phyloP scores from a whole-genome alignment of 2,113 vertebrate genomes.

The Colistium nudipinnis region DNA sequence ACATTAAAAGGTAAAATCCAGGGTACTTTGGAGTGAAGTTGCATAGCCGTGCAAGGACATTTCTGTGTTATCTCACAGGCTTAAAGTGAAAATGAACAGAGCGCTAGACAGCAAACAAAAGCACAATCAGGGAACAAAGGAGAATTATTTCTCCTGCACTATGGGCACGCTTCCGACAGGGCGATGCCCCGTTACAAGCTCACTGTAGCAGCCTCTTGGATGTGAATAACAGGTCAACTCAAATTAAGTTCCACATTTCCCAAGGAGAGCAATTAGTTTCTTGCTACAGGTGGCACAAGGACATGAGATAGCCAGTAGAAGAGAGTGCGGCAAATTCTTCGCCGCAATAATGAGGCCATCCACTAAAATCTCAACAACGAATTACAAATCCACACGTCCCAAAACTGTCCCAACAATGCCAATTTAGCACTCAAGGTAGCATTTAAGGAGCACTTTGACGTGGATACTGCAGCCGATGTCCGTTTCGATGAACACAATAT shows the following conservation, averaged over 20 bases:
- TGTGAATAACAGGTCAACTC: constrained; percentile 68
- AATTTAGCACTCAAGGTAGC: constrained; percentile 38
- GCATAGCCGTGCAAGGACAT: constrained; percentile 30
- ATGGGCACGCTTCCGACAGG: constrained; percentile 47
- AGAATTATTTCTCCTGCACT: constrained; percentile 39
- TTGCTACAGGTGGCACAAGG: constrained; percentile 65
- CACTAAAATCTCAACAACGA: constrained; percentile 63
- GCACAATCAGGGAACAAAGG: constrained; percentile 17
- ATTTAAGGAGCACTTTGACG: constrained; percentile 19
- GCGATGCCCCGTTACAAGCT: constrained; percentile 50
- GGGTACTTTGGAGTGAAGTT: constrained; percentile 31
- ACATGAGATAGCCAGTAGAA: constrained; percentile 50
- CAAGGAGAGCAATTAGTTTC: constrained; percentile 79
- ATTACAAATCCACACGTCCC: constrained; percentile 22
- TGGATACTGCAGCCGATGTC: background rate
- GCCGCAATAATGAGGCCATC: constrained; percentile 65
- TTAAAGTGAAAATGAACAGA: constrained; percentile 61
- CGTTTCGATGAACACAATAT: background rate
- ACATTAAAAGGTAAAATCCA: constrained; percentile 26
- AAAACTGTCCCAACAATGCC: constrained; percentile 28
- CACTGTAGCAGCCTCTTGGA: constrained; percentile 52
- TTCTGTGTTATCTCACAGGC: constrained; percentile 37
- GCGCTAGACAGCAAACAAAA: constrained; percentile 54
- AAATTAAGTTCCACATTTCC: constrained; percentile 75
- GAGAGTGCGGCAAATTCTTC: constrained; percentile 62